A percentile compares a stretch with the other conserved stretches of the same genome.
These are phyloP conservation scores for Pachydiplax longipennis DNA, from an alignment of 2,888 invertebrate species.

Conservation along the genomic window DNA sequence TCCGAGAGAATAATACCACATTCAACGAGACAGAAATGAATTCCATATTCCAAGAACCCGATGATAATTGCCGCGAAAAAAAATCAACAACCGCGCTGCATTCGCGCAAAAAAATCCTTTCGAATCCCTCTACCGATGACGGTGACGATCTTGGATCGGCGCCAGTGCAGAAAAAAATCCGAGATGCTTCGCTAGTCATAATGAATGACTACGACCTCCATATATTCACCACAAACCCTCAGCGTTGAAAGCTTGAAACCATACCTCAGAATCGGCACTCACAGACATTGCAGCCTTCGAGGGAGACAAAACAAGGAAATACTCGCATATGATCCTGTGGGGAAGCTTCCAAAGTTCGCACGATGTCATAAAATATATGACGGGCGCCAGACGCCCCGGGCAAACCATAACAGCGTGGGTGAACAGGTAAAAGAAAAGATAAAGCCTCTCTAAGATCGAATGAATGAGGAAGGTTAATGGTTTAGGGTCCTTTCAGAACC, in stretches of 20 bases:
- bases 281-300: no score
- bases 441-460: background rate
- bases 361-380: background rate
- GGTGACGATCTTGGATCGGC: background rate
- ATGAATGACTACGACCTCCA: background rate
- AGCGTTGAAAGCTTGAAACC: background rate
- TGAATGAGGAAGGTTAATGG: background rate
- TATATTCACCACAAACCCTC: background rate
- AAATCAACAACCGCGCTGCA: background rate
- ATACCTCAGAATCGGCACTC: no score
- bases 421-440: background rate
- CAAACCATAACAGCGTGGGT: background rate
- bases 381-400: background rate
- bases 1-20: no score
- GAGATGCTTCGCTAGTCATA: background rate
- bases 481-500: background rate
- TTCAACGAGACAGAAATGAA: no score
- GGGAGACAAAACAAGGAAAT: background rate
- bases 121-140: background rate
- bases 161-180: background rate
- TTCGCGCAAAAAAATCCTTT: background rate
- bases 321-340: background rate
- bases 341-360: background rate
- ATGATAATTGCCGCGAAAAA: background rate
- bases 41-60: background rate